Conservation (phyloP, 1,140 invertebrate species). For the Augochlora pura region DNA sequence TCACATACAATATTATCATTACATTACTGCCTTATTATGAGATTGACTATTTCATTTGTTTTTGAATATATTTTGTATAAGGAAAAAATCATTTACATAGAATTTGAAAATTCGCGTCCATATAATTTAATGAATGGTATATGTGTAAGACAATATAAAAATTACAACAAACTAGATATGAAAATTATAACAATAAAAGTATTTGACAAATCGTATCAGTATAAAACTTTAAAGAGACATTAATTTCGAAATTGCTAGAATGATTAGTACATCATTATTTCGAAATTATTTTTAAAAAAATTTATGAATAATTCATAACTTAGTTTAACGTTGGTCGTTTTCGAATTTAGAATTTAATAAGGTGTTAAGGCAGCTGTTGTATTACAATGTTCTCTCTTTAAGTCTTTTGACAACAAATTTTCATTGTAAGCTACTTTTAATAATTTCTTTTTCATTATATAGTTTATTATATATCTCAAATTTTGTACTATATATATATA, state of each 20-base stretch:
- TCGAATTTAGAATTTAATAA: not conserved
- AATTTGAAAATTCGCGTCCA: not conserved
- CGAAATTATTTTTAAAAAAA: slow-evolving; percentile 20
- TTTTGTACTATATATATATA: slow-evolving; percentile 24
- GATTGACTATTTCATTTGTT: slow-evolving; percentile 7
- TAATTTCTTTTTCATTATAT: slow-evolving; percentile 3
- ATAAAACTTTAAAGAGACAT: not conserved
- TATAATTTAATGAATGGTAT: not conserved
- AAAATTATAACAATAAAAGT: not conserved
- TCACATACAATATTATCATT: slow-evolving; percentile 11
- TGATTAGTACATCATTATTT: not conserved
- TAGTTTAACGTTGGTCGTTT: not conserved
- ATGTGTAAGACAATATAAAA: not conserved
- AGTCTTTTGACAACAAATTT: not conserved
- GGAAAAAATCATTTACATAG: not conserved
- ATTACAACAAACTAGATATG: not conserved
- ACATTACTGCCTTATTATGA: slow-evolving; percentile 5
- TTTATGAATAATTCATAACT: slow-evolving; percentile 8
- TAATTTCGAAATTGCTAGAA: slow-evolving; percentile 3
- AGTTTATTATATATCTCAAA: not conserved
- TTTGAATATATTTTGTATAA: not conserved
- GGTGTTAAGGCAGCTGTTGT: not conserved
- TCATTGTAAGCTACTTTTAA: not conserved
- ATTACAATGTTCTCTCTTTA: not conserved
- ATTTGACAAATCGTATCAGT: not conserved